phyloP scores from a whole-genome alignment of 2,888 invertebrate species.

The Amblyjoppa proteus region DNA sequence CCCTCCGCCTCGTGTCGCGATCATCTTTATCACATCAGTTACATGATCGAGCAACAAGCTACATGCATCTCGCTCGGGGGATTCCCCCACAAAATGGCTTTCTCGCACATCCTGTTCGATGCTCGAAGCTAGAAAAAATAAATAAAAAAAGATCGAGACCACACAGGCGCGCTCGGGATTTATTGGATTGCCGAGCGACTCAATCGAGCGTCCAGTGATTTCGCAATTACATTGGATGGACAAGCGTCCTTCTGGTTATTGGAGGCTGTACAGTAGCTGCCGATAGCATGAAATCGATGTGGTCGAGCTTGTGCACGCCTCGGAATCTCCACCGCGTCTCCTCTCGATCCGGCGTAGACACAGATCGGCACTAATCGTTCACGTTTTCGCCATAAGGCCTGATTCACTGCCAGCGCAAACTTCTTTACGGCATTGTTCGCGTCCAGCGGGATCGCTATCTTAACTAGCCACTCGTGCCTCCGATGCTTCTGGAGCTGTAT shows the following conservation, averaged over 20 bases:
- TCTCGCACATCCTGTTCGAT: constrained; percentile 42
- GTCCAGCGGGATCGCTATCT: constrained; percentile 82
- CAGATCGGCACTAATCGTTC: constrained; percentile 83
- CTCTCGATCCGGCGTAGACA: constrained; percentile 77
- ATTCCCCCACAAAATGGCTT: constrained; percentile 29
- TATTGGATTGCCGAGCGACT: constrained; percentile 73
- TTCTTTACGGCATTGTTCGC: constrained; percentile 83
- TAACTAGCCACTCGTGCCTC: constrained; percentile 80
- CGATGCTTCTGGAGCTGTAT: constrained; percentile 68
- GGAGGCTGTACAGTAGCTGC: constrained; percentile 13
- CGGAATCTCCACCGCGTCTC: constrained; percentile 66
- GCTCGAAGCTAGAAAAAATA: constrained; percentile 25
- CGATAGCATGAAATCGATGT: constrained; percentile 17
- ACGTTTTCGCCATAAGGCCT: constrained; percentile 84
- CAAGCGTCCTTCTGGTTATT: constrained; percentile 44
- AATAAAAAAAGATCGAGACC: constrained; percentile 70
- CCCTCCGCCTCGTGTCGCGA: background rate
- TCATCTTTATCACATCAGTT: background rate
- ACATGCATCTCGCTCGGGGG: background rate
- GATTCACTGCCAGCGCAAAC: constrained; percentile 79
- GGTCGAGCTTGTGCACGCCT: constrained; percentile 31
- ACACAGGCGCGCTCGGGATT: constrained; percentile 73
- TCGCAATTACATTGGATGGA: constrained; percentile 75
- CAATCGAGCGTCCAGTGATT: constrained; percentile 72
- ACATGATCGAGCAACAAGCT: background rate